Evolutionary conservation across 2,113 vertebrate genomes (phyloP), one percentile per base, ranked within the genome.

Genomic region (Colaptes auratus): DNA sequence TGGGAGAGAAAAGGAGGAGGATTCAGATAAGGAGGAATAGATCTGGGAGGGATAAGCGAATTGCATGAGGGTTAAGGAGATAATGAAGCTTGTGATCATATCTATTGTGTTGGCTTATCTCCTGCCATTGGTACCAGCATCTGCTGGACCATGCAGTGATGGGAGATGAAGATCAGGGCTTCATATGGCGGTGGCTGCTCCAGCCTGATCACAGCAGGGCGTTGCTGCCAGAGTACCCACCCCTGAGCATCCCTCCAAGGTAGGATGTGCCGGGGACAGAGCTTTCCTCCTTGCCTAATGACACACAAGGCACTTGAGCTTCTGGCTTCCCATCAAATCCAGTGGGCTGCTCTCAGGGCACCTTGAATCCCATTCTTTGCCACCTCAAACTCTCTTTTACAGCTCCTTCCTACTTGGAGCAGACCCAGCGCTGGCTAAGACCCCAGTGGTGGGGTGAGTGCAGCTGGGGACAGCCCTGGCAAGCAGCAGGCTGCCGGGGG

Each of bases 21-120:
- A 74, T 77, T 70, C 36, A 64, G 86, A 82, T 86, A 78, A 76
- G 63, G 33, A 86, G 48, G 66, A 82, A n/a, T 31, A 84, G 58
- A 86, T 82, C 53, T 70, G 69, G 84, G 35, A 23, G 53, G 78
- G 70, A 66, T 63, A 84, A 88, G 52, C 60, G 53, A 72, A 86
- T 78, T 0, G 3, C 28, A 10, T 56, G 52, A 64, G 91, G 84
- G 86, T 92, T 89, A 90, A 93, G 64, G 90, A 89, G 89, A 92
- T 91, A 92, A 85, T 27, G 42, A 58, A 28, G 36, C 72, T 76
- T 72, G 60, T 76, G 91, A 85, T 93, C 12, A 0, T 92, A 66
- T 91, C 82, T 77, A 67, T 35, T 70, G 90, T 84, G 55, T 66
- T 75, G 77, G 35, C 86, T 93, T 95, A 76, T 92, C 89, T 89